A percentile compares a stretch with the other conserved stretches of the same genome.
phyloP scores from a whole-genome alignment of 2,797 vertebrate species.

The Loris lydekkerianus region DNA sequence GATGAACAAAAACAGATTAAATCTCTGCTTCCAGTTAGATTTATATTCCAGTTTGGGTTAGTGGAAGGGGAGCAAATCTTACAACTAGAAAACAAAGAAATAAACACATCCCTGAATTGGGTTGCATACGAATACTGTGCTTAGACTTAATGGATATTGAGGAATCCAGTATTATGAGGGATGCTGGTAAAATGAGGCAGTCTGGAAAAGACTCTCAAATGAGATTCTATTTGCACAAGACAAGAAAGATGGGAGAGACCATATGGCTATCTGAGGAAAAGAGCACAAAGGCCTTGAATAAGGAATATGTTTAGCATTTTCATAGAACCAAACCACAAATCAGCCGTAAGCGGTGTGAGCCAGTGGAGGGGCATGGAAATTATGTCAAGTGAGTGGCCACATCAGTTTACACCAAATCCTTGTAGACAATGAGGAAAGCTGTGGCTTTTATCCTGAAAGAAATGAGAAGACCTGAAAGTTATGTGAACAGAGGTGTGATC shows the following conservation, averaged over 20 bases:
- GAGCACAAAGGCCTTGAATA: not conserved
- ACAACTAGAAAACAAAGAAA: not conserved
- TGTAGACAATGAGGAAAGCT: not conserved
- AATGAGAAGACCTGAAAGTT: not conserved
- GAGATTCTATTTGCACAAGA: not conserved
- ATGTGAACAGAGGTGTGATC: not conserved
- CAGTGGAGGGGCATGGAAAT: not conserved
- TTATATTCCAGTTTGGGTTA: not conserved
- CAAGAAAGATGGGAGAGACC: not conserved
- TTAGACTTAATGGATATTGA: not conserved
- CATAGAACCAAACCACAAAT: not conserved
- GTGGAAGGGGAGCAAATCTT: not conserved
- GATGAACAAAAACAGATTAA: slow-evolving; percentile 9
- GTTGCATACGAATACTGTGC: not conserved
- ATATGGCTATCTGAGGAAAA: not conserved
- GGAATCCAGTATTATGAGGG: not conserved
- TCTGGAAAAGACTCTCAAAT: not conserved
- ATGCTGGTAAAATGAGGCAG: not conserved
- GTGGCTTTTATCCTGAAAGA: not conserved
- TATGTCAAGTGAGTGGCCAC: not conserved
- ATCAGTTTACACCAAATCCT: not conserved
- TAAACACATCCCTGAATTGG: not conserved
- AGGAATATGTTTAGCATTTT: not conserved
- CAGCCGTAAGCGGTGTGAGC: not conserved
- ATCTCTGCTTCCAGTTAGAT: not conserved